phyloP scores from a whole-genome alignment of 2,797 vertebrate genomes.

The Spinus pinus region DNA sequence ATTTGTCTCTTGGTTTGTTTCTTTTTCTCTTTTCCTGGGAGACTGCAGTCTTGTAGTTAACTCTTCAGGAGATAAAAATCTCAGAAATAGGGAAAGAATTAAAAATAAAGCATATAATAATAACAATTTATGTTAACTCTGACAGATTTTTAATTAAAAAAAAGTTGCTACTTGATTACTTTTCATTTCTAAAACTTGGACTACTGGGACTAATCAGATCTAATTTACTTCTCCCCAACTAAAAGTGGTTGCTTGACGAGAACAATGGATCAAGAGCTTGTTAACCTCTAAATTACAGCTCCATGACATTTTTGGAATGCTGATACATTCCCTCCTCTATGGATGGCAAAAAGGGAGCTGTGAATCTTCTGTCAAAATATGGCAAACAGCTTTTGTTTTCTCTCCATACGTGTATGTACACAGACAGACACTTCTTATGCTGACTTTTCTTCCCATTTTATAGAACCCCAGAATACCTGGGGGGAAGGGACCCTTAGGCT shows the following conservation, averaged over 20 bases:
- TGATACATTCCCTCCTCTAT: not conserved
- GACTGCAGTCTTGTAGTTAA: not conserved
- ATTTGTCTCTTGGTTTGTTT: slow-evolving; percentile 67
- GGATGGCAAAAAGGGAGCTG: not conserved
- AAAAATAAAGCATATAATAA: not conserved
- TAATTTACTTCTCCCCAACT: slow-evolving; percentile 39
- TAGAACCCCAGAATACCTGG: not conserved
- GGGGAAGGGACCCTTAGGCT: not conserved
- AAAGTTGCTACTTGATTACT: slow-evolving; percentile 62
- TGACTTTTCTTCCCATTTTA: not conserved
- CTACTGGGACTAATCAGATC: slow-evolving; percentile 48
- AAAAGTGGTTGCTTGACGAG: slow-evolving; percentile 26
- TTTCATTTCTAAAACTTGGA: slow-evolving; percentile 62
- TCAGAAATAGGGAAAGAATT: not conserved
- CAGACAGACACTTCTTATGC: fast-evolving
- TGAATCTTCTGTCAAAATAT: not conserved
- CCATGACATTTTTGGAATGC: slow-evolving; percentile 27
- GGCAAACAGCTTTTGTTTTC: not conserved
- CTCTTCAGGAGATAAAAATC: not conserved
- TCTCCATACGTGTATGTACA: fast-evolving
- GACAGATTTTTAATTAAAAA: slow-evolving; percentile 53
- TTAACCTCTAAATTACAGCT: slow-evolving; percentile 39
- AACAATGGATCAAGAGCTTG: slow-evolving; percentile 42
- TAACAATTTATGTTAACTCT: slow-evolving; percentile 26
- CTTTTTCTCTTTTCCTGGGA: slow-evolving; percentile 23